Evolutionary conservation across 2,888 invertebrate genomes (phyloP).

Genomic region (Ophioninae sp.): DNA sequence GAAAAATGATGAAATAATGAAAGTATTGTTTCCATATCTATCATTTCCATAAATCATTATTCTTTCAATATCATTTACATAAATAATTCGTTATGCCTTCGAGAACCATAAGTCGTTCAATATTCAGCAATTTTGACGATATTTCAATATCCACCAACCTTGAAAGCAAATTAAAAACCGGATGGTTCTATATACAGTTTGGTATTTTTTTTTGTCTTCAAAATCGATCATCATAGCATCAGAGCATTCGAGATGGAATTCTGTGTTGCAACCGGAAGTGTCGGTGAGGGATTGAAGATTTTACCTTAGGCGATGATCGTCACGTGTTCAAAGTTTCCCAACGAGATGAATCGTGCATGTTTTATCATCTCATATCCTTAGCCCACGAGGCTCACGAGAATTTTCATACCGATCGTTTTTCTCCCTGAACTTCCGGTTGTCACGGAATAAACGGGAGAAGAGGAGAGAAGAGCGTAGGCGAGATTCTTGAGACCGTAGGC

Average conservation of each 20-base stretch:
- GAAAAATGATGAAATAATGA: too few relatives aligned
- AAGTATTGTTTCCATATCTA: too few relatives aligned
- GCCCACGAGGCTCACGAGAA: constrained; percentile 17
- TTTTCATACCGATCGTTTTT: constrained; percentile 10
- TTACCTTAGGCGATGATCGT: constrained; percentile 6
- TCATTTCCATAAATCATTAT: too few relatives aligned
- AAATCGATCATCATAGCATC: too few relatives aligned
- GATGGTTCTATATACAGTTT: too few relatives aligned
- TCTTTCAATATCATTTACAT: too few relatives aligned
- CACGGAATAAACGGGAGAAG: constrained; percentile 30
- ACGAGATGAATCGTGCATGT: constrained; percentile 18
- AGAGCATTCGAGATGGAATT: background rate
- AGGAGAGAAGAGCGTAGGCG: constrained; percentile 14
- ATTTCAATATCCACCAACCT: too few relatives aligned
- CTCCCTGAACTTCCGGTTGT: constrained; percentile 52
- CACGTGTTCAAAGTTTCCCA: background rate
- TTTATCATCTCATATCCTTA: constrained; percentile 20
- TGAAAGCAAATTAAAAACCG: too few relatives aligned
- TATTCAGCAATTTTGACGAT: too few relatives aligned
- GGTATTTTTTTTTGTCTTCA: too few relatives aligned
- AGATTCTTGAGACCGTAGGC: constrained; percentile 45
- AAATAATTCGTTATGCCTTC: too few relatives aligned
- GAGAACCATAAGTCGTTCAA: too few relatives aligned
- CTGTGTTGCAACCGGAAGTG: constrained; percentile 12
- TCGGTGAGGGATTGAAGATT: constrained; percentile 3